A percentile compares a stretch with the other conserved stretches of the same genome.
phyloP scores from a whole-genome alignment of 2,113 vertebrate genomes.

The human (Homo sapiens) region GRCh38 chr1:41804001-41804500 shows the following conservation, averaged over 20 bases:
- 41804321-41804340: not conserved
- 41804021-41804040: slow-evolving; percentile 2
- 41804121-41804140: not conserved
- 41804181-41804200: not conserved
- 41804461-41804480: not conserved
- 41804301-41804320: not conserved
- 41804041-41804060: not conserved
- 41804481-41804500: not conserved
- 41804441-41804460: not conserved
- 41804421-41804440: not conserved
- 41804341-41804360: not conserved
- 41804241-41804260: not conserved
- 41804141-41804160: not conserved
- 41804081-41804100: not conserved
- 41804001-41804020: not conserved
- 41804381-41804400: not conserved
- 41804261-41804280: not conserved
- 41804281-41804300: not conserved
- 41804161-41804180: not conserved
- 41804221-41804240: not conserved
- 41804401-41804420: not conserved
- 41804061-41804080: slow-evolving; percentile 1
- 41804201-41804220: not conserved
- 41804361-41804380: not conserved
- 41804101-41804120: not conserved